phyloP scores from a whole-genome alignment of 2,888 invertebrate species.

The Hermaeophaga mercurialis region DNA sequence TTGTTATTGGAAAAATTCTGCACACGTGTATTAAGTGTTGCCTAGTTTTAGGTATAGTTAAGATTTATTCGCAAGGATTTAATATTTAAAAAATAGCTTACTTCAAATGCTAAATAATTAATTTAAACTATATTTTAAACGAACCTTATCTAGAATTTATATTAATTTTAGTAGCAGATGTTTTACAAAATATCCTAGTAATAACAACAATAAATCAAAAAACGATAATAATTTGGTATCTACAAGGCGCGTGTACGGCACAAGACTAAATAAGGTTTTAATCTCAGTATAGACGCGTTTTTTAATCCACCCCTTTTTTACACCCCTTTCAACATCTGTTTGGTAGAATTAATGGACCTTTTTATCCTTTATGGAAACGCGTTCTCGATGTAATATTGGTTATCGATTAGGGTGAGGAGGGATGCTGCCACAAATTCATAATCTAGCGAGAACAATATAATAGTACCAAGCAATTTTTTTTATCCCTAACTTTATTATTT shows the following conservation, averaged over 20 bases:
- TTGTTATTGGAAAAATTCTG: not conserved
- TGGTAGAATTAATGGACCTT: slow-evolving; percentile 5
- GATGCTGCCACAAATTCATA: not conserved
- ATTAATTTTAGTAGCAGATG: no score
- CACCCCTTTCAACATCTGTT: slow-evolving; percentile 26
- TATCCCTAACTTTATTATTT: no score
- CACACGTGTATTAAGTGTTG: slow-evolving; percentile 9
- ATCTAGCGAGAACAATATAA: not conserved
- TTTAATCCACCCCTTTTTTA: slow-evolving; percentile 23
- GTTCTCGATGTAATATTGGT: slow-evolving; percentile 12
- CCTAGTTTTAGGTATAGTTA: slow-evolving; percentile 10
- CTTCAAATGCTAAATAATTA: no score
- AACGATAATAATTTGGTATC: no score
- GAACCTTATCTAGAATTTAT: no score
- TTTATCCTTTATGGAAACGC: slow-evolving; percentile 7
- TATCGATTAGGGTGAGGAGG: not conserved
- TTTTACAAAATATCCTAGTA: no score
- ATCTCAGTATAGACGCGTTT: slow-evolving; percentile 23
- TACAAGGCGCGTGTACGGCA: slow-evolving; percentile 24
- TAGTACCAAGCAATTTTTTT: no score
- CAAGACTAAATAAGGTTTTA: slow-evolving; percentile 25
- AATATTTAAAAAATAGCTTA: no score
- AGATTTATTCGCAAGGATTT: no score
- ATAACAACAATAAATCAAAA: no score
- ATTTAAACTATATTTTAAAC: no score